phyloP scores from a whole-genome alignment of 2,888 invertebrate genomes.

The Baccha elongata region DNA sequence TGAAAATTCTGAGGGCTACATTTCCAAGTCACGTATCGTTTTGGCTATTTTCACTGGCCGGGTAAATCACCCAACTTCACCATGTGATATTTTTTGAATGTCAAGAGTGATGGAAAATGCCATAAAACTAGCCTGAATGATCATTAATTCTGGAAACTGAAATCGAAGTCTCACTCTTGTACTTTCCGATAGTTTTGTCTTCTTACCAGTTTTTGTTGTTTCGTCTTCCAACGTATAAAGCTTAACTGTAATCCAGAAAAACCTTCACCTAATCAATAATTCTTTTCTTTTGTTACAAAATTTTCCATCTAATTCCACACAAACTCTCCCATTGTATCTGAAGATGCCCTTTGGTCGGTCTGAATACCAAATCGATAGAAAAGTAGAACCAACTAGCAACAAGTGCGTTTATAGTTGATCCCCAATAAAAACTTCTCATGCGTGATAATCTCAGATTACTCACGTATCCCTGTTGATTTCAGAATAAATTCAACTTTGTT shows the following conservation, averaged over 20 bases:
- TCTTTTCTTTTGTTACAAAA: conserved; percentile 31
- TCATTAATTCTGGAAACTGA: too few species aligned
- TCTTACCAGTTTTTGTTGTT: too few species aligned
- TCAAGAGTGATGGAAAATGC: too few species aligned
- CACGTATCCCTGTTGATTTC: conserved; percentile 51
- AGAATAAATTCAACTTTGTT: conserved; percentile 52
- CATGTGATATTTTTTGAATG: too few species aligned
- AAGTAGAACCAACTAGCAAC: conserved; percentile 27
- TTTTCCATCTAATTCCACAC: conserved; percentile 27
- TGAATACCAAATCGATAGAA: conserved; percentile 38
- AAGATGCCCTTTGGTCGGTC: not conserved
- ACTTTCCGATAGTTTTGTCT: too few species aligned
- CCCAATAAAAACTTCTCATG: conserved; percentile 31
- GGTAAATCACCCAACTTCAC: too few species aligned
- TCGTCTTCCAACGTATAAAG: too few species aligned
- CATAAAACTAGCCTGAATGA: too few species aligned
- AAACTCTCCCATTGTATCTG: conserved; percentile 18
- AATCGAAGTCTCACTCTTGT: too few species aligned
- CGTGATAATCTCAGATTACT: conserved; percentile 66
- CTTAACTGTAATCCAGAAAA: conserved; percentile 33
- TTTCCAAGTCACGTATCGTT: too few species aligned
- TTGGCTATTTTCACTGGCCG: too few species aligned
- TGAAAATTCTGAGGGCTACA: too few species aligned
- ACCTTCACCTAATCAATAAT: conserved; percentile 38
- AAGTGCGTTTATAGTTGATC: conserved; percentile 30